Evolutionary conservation across 2,797 vertebrate species (phyloP), one percentile per base, ranked within the genome.

Genomic region (Chloroceryle inda): DNA sequence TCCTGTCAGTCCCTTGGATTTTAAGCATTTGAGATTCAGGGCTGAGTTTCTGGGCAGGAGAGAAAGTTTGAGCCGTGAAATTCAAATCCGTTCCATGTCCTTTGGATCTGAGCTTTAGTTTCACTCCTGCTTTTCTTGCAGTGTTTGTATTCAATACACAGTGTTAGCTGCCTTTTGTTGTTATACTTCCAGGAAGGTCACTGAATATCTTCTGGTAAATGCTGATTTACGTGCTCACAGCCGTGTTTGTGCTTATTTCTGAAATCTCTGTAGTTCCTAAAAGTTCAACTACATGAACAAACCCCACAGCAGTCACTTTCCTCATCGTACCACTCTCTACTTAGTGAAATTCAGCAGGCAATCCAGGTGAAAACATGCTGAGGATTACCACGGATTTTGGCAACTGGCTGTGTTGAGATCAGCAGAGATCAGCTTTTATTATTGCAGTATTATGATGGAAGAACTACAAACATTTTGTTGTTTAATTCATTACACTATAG

Each of bases 191-290:
- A 64, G 35, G 47, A 68, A 90, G 76, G 33, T 78, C 3, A 40
- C 22, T 40, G 4, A 66, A 8, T 85, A 64, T 85, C 40, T 94
- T 94, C 66, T 68, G 37, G 76, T 78, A 93, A 94, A 80, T 62
- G 26, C 40, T 89, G 69, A 88, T 89, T 85, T 92, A 75, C 31
- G 18, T 67, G 75, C 59, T 82, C 90, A 40, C 0, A 3, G 94
- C 35, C 2, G 1, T 21, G 13, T 53, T 90, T 93, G 27, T 84
- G 66, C 52, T 90, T 44, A 64, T 82, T 95, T 94, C 81, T 85
- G 82, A 88, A 69, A 74, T 90, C 80, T 42, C 62, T 94, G 33
- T 64, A 80, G 67, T 58, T 96, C 74, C 71, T 71, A 75, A 38
- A 86, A 94, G 71, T 87, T 91, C 68, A 89, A 17, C 37, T 82